Percentiles rank a stretch among this genome's conserved stretches.
Evolutionary conservation across 30 jellyfish, hydroid and myxozoan species (phyloP).

Genomic region (Calvadosia cruxmelitensis): DNA sequence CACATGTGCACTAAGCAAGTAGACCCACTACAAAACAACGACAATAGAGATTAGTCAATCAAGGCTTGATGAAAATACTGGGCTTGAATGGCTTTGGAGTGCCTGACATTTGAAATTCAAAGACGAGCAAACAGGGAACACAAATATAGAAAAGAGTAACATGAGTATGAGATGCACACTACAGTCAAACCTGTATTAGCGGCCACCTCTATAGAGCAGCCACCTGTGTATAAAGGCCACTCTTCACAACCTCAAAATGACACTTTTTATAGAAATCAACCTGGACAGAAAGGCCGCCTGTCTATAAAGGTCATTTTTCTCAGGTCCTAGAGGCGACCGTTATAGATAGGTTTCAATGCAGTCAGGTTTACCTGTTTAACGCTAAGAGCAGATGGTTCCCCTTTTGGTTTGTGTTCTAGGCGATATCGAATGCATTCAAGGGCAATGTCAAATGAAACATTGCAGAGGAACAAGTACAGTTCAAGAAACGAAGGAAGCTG

Average conservation of each 20-base stretch:
- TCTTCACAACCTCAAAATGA: slow-evolving; percentile 4
- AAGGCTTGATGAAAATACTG: too few species aligned
- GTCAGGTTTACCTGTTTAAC: slow-evolving; percentile 57
- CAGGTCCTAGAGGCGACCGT: not conserved
- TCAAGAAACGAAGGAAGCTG: slow-evolving; percentile 83
- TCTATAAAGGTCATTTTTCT: too few species aligned
- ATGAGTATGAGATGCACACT: not conserved
- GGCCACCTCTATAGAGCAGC: too few species aligned
- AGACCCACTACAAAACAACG: too few species aligned
- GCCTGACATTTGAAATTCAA: too few species aligned
- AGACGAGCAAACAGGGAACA: too few species aligned
- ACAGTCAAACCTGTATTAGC: too few species aligned
- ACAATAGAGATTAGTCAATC: too few species aligned
- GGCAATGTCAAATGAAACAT: slow-evolving; percentile 58
- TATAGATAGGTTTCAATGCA: not conserved
- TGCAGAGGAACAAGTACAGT: slow-evolving; percentile 43
- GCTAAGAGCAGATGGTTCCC: slow-evolving; percentile 81
- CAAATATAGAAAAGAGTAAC: not conserved
- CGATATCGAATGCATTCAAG: slow-evolving; percentile 80
- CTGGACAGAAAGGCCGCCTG: too few species aligned
- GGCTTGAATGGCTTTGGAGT: too few species aligned
- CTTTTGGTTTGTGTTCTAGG: slow-evolving; percentile 73
- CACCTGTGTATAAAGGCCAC: too few species aligned
- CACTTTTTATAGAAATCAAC: not conserved
- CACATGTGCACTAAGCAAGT: too few species aligned